Evolutionary conservation across 2,797 vertebrate genomes (phyloP).

Genomic region (Premnoplex brunnescens): DNA sequence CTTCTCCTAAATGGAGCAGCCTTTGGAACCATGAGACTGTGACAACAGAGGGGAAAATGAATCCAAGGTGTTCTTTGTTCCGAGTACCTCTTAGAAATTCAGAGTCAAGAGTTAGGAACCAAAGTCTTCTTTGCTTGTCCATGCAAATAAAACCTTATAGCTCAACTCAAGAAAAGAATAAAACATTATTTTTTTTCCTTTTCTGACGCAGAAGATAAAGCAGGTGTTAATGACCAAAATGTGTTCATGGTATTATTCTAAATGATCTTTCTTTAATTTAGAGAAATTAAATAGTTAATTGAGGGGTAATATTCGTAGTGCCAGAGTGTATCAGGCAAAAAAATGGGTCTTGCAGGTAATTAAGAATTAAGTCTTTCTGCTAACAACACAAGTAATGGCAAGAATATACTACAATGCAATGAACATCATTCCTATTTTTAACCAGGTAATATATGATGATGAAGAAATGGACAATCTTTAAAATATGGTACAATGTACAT

Average conservation of each 20-base stretch:
- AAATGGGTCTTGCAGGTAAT: neutral
- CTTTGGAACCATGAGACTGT: neutral
- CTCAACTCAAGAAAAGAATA: neutral
- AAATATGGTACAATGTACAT: neutral
- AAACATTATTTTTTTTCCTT: neutral
- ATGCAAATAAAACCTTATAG: neutral
- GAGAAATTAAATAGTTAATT: conserved; percentile 2
- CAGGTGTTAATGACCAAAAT: neutral
- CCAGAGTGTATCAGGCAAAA: neutral
- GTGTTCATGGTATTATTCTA: neutral
- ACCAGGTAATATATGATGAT: neutral
- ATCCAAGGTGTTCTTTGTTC: neutral
- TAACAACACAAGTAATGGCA: neutral
- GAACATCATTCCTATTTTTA: neutral
- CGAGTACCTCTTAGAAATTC: neutral
- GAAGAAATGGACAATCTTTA: neutral
- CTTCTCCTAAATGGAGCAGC: neutral
- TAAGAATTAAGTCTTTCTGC: neutral
- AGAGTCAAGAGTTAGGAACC: neutral
- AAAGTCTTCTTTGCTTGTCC: neutral
- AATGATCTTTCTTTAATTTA: neutral
- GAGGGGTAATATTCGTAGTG: neutral
- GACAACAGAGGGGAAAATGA: neutral
- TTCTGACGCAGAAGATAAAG: neutral
- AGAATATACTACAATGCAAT: neutral